Percentiles rank a stretch among this genome's conserved stretches.
Conservation (phyloP, 1,140 invertebrate species). For the Leptinotarsa texana region DNA sequence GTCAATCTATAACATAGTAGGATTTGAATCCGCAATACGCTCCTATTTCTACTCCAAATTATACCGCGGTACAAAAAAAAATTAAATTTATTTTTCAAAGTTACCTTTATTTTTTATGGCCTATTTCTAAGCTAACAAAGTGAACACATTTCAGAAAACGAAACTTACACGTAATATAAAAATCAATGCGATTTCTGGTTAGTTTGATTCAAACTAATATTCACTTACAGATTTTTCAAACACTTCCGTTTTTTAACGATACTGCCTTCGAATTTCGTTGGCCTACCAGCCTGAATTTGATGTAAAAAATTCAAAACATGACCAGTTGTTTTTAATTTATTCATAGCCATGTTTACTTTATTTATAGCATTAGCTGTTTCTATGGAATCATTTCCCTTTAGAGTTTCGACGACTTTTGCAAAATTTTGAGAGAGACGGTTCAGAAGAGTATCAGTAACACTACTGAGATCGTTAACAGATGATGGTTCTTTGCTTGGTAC, state of each 20-base stretch:
- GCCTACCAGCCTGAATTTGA: conserved; percentile 14
- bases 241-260: conserved; percentile 22
- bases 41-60: conserved; percentile 24
- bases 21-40: conserved; percentile 15
- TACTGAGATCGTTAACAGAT: conserved; percentile 22
- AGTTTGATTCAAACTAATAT: conserved; percentile 29
- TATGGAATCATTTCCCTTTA: conserved; percentile 24
- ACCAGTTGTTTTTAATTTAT: conserved; percentile 18
- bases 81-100: background rate
- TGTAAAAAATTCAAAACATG: conserved; percentile 24
- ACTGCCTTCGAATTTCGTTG: conserved; percentile 5
- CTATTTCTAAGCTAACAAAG: too few species aligned
- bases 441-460: conserved; percentile 24
- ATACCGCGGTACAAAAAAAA: conserved; percentile 13
- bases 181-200: conserved; percentile 25
- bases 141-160: too few species aligned
- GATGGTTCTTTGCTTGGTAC: conserved; percentile 26
- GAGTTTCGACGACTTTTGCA: conserved; percentile 20
- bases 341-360: conserved; percentile 19
- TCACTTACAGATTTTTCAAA: conserved; percentile 8
- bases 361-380: conserved; percentile 26
- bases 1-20: conserved; percentile 12
- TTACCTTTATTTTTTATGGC: conserved; percentile 17
- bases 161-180: background rate
- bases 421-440: conserved; percentile 25